These are phyloP conservation scores for Hydroisotoma schaefferi DNA, from an alignment of 2,888 invertebrate genomes.

Conservation along the genomic window DNA sequence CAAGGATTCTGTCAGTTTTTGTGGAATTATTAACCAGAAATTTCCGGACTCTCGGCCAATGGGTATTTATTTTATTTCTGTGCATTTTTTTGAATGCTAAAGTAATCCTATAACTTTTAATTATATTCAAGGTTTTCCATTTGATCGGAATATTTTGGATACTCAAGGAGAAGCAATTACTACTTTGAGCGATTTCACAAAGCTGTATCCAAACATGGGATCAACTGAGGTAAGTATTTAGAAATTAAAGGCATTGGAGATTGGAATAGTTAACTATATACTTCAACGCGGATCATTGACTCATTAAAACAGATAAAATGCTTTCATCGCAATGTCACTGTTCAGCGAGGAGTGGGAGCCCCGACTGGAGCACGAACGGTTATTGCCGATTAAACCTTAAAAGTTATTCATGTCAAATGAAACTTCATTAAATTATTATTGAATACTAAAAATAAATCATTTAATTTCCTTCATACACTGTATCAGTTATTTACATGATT, in stretches of 20 bases:
- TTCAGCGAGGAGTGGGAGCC: slow-evolving; percentile 19
- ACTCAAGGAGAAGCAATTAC: background rate
- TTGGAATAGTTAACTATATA: background rate
- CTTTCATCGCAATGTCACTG: slow-evolving; percentile 19
- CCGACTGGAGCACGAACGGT: background rate
- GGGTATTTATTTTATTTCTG: slow-evolving; percentile 57
- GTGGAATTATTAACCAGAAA: slow-evolving; percentile 69
- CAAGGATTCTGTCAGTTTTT: slow-evolving; percentile 71
- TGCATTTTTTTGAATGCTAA: background rate
- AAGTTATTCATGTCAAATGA: no score
- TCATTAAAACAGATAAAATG: slow-evolving; percentile 8
- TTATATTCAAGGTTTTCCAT: slow-evolving; percentile 16
- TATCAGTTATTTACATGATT: no score
- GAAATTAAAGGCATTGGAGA: background rate
- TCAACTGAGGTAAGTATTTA: slow-evolving; percentile 10
- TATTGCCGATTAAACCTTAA: background rate
- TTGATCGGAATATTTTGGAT: slow-evolving; percentile 19
- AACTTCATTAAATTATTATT: no score
- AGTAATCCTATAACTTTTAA: background rate
- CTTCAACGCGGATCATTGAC: background rate
- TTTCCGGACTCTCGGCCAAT: slow-evolving; percentile 77
- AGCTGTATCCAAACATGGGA: slow-evolving; percentile 17
- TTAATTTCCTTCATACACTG: no score
- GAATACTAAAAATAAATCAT: no score
- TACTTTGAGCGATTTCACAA: slow-evolving; percentile 13